phyloP scores from a whole-genome alignment of 2,888 invertebrate genomes.

The Cyrtodaria siliqua region DNA sequence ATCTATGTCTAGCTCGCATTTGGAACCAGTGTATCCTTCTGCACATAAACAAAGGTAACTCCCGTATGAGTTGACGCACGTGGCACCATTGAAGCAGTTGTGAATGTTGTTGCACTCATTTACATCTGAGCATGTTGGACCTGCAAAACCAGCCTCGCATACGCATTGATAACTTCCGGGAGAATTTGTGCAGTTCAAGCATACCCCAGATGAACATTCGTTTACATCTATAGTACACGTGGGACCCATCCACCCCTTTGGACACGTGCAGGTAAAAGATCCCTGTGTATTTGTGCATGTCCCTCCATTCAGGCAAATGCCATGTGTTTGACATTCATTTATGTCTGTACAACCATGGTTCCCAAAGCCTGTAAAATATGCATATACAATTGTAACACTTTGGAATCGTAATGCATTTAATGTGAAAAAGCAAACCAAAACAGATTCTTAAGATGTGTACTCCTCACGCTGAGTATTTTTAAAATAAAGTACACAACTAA shows the following conservation, averaged over 20 bases:
- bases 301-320: slow-evolving; percentile 16
- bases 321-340: slow-evolving; percentile 20
- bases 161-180: neutral
- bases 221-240: slow-evolving; percentile 1
- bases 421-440: too few species aligned
- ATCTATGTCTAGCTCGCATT: neutral
- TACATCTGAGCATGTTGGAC: neutral
- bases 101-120: neutral
- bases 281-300: slow-evolving; percentile 15
- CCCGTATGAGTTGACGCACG: neutral
- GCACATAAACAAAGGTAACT: neutral
- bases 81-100: neutral
- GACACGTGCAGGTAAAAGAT: slow-evolving; percentile 25
- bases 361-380: neutral
- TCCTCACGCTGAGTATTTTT: too few species aligned
- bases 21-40: neutral
- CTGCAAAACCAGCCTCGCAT: neutral
- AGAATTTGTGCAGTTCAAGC: neutral
- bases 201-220: too few species aligned
- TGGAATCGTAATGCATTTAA: too few species aligned
- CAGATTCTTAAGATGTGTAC: too few species aligned
- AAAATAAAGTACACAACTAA: too few species aligned
- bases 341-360: neutral
- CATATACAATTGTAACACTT: neutral
- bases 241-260: slow-evolving; percentile 7